These are phyloP conservation scores for Tyto alba DNA, from an alignment of 2,113 vertebrate genomes.

Conservation along the genomic window DNA sequence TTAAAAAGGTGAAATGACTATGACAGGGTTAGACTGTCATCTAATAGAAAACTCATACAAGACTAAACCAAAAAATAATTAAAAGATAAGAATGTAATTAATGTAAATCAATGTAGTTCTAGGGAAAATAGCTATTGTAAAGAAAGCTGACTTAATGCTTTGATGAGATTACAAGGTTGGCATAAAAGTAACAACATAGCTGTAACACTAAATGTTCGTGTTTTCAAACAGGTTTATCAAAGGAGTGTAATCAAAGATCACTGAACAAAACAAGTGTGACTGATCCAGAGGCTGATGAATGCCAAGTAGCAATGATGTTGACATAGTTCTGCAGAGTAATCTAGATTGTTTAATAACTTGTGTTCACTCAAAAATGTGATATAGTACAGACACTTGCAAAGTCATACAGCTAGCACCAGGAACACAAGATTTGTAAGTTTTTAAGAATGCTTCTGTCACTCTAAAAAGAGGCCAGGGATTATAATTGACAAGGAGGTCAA, in stretches of 20 bases:
- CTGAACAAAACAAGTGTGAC: background rate
- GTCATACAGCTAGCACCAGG: background rate
- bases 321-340: background rate
- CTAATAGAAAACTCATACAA: background rate
- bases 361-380: background rate
- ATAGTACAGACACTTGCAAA: background rate
- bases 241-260: background rate
- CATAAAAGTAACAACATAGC: background rate
- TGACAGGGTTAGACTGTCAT: background rate
- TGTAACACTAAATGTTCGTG: background rate
- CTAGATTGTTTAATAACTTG: background rate
- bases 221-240: background rate
- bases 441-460: background rate
- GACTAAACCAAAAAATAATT: background rate
- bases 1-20: background rate
- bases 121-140: background rate
- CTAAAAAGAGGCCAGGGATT: background rate
- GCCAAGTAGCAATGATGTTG: background rate
- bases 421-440: background rate
- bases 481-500: background rate
- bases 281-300: background rate
- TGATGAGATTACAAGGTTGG: constrained; percentile 11
- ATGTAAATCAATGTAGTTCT: background rate
- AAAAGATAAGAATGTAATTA: background rate
- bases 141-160: constrained; percentile 9